Base-by-base conservation (phyloP, 2,113 vertebrate genomes). In the Lampris incognitus region DNA sequence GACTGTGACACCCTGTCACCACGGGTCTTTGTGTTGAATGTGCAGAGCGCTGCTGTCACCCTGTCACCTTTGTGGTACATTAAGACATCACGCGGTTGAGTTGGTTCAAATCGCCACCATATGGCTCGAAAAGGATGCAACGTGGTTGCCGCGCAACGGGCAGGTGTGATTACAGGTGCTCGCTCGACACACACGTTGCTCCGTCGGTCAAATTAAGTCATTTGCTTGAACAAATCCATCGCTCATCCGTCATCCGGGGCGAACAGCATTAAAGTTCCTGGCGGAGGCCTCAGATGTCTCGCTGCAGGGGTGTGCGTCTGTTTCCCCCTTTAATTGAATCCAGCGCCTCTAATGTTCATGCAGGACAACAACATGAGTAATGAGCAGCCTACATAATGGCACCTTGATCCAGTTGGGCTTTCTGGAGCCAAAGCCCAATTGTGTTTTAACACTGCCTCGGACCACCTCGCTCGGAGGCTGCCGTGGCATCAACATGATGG, bases 151-250 rank as follows among this genome's bases (percentile, higher is more conserved):
- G 60, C 83, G 82, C 66, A 81, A 85, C 84, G 90, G 58, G 38
- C 73, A 88, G 87, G 89, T 89, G 77, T 80, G 88, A 93, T 91
- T 91, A 76, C 67, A 90, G 84, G 79, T 84, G 87, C 87, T 84
- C 69, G 74, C 75, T 65, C 72, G 78, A 88, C 83, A 89, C 85
- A 74, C 1, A 64, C 80, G 74, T 69, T 52, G 75, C 84, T 79
- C 58, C 78, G 82, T 82, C 79, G 42, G 76, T 83, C 64, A 75
- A 88, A 92, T 90, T 62, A 59, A 88, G 83, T 89, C 62, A 92
- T 92, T 87, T 85, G 51, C 66, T 24, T 10, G 76, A 72, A 79
- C 55, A 63, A 24, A 69, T 69, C 79, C 79, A 84, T 89, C 71
- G 73, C 82, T 89, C 88, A 90, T 90, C 88, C 88, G 84, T 91